A percentile compares a stretch with the other conserved stretches of the same genome.
phyloP scores from a whole-genome alignment of 1,140 invertebrate species.

The Diplogasteroides magnus region DNA sequence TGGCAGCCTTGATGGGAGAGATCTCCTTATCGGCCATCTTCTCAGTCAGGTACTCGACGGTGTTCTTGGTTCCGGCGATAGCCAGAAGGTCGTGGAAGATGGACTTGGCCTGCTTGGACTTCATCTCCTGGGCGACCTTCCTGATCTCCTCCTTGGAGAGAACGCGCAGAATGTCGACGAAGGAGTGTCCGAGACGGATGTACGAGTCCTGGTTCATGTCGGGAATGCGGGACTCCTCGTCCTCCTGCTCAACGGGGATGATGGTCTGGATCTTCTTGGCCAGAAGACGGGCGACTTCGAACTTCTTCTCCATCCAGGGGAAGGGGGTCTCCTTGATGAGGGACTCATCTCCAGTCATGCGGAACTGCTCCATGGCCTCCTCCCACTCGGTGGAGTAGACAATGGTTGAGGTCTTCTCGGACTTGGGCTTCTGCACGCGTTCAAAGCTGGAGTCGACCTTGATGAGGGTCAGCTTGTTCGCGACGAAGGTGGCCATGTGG shows the following conservation, averaged over 20 bases:
- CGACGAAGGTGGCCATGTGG: slow-evolving; percentile 8
- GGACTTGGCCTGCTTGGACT: slow-evolving; percentile 19
- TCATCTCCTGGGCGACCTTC: slow-evolving; percentile 17
- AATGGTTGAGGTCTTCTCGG: slow-evolving; percentile 15
- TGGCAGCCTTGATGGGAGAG: slow-evolving; percentile 27
- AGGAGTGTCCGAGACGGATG: too few relatives aligned
- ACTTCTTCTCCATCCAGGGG: slow-evolving; percentile 2
- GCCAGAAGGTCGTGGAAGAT: slow-evolving; percentile 35
- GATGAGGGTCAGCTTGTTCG: slow-evolving; percentile 22
- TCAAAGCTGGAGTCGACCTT: slow-evolving; percentile 33
- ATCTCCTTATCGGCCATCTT: slow-evolving; percentile 39
- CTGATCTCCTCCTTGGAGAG: slow-evolving; percentile 23
- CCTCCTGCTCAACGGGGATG: slow-evolving; percentile 2
- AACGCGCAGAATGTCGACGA: slow-evolving; percentile 33
- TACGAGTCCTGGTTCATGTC: slow-evolving; percentile 16
- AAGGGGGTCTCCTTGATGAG: slow-evolving; percentile 21
- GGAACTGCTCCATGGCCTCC: slow-evolving; percentile 29
- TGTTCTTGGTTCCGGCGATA: slow-evolving; percentile 44
- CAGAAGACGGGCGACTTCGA: too few relatives aligned
- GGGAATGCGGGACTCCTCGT: slow-evolving; percentile 8
- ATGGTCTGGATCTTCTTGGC: slow-evolving; percentile 1
- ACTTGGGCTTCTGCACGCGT: too few relatives aligned
- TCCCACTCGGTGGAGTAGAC: slow-evolving; percentile 26
- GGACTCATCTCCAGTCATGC: slow-evolving; percentile 22
- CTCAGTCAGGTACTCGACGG: slow-evolving; percentile 28